Evolutionary conservation across 2,888 invertebrate species (phyloP).

Genomic region (Cosmopolites sordidus): DNA sequence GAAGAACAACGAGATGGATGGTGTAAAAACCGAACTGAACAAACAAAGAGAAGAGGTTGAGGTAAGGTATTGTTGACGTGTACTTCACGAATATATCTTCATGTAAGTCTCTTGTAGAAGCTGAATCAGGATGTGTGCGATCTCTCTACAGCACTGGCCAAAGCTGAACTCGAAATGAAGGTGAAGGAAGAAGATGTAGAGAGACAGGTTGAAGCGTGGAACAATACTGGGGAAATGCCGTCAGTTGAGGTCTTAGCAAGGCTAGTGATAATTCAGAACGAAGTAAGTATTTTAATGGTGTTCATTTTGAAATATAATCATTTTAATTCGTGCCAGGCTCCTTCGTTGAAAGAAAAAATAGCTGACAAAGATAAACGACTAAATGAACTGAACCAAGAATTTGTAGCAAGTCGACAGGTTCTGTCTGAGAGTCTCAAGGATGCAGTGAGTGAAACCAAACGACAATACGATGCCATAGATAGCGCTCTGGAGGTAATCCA

Average conservation of each 20-base stretch:
- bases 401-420: conserved; percentile 45
- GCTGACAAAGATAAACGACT: conserved; percentile 48
- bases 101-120: conserved; percentile 50
- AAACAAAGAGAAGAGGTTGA: conserved; percentile 56
- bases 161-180: conserved; percentile 44
- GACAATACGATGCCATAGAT: conserved; percentile 61
- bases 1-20: conserved; percentile 53
- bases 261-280: conserved; percentile 44
- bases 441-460: conserved; percentile 54
- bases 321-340: conserved; percentile 39
- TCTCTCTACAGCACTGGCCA: conserved; percentile 53
- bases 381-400: conserved; percentile 47
- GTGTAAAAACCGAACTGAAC: conserved; percentile 53
- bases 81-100: not conserved
- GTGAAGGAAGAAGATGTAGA: conserved; percentile 46
- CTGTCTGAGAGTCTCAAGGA: conserved; percentile 49
- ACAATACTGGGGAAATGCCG: conserved; percentile 45
- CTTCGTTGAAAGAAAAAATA: conserved; percentile 45
- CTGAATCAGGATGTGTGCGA: conserved; percentile 57
- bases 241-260: conserved; percentile 44
- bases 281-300: conserved; percentile 42
- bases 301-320: not conserved
- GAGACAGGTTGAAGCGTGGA: conserved; percentile 46
- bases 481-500: conserved; percentile 40
- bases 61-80: too few relatives aligned